Evolutionary conservation across 1,140 invertebrate species (phyloP), one percentile per base, ranked within the genome.

Genomic region (Hermatobates lingyangjiaoensis): DNA sequence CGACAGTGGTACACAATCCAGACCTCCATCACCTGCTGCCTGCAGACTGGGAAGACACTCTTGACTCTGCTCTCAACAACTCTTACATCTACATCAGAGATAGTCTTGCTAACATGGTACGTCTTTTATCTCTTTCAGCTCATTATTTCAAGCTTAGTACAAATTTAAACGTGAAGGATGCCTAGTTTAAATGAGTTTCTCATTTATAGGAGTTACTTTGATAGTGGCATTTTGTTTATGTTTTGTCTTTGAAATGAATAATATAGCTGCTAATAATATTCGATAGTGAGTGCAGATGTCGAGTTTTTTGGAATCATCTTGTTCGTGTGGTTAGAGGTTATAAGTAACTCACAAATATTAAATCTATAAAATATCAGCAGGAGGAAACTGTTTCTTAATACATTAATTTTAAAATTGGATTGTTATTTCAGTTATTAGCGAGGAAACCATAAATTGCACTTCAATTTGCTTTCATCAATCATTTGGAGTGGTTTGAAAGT

Each of bases 61-160:
- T 94, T 46, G 87, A 91, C 66, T 83, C 85, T 30, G 79, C 91
- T 52, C 72, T 95, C 2, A 84, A 90, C 58, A 91, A 95, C 70
- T 87, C 87, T 20, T 94, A 95, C 63, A 73, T 81, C 15, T 91
- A 93, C 69, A 90, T 90, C 14, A 71, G 86, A 58, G 79, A 85
- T 63, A 86, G 81, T 54, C 83, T 92, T 58, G 82, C 82, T 2
- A 80, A 80, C 58, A 76, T 78, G 60, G 84, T 89, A 66, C 71
- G 71, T 65, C 10, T 14, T 14, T 24, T 44, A 5, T 7, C 5
- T 14, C 40, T 44, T 20, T 20, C 10, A 18, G n/a, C 7, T 12
- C n/a, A 45, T 2, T 23, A 3, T 45, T 23, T 45, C 2, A 3
- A 23, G n/a, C 23, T 45, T 20, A 45, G 20, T 45, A 18, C 7